Evolutionary conservation across 2,113 vertebrate species (phyloP).

Genomic region (Neogobius melanostomus): DNA sequence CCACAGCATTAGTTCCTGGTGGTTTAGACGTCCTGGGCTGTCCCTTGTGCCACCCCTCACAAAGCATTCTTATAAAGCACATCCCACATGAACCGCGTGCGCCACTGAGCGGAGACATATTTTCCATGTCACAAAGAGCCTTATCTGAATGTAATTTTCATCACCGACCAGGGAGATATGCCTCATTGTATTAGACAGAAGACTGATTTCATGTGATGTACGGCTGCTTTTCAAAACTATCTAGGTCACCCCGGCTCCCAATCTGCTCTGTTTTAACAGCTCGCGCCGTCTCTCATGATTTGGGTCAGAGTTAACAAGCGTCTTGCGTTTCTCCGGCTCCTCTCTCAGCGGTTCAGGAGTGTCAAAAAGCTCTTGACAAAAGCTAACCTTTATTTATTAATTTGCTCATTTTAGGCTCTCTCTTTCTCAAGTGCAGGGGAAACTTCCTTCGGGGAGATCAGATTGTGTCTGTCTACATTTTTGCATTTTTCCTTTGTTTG

Average conservation of each 20-base stretch:
- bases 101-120: slow-evolving; percentile 39
- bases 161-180: slow-evolving; percentile 58
- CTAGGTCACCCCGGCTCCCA: slow-evolving; percentile 74
- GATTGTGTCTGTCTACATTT: slow-evolving; percentile 26
- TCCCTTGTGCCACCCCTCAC: background rate
- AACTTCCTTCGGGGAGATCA: slow-evolving; percentile 48
- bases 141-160: slow-evolving; percentile 68
- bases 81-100: slow-evolving; percentile 12
- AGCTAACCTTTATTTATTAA: slow-evolving; percentile 62
- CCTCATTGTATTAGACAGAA: slow-evolving; percentile 58
- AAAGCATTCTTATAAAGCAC: background rate
- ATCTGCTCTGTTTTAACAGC: slow-evolving; percentile 77
- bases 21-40: background rate
- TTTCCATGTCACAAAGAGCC: slow-evolving; percentile 60
- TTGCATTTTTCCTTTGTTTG: slow-evolving; percentile 10
- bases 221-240: slow-evolving; percentile 75
- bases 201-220: slow-evolving; percentile 68
- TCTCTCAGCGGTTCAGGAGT: slow-evolving; percentile 39
- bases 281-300: slow-evolving; percentile 77
- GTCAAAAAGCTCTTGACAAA: slow-evolving; percentile 58
- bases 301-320: slow-evolving; percentile 78
- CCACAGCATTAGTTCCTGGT: too few species aligned
- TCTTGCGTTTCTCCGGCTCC: slow-evolving; percentile 50
- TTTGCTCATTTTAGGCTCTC: slow-evolving; percentile 48
- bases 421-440: slow-evolving; percentile 31